phyloP scores from a whole-genome alignment of 1,140 invertebrate species.

The Drosophila albomicans region DNA sequence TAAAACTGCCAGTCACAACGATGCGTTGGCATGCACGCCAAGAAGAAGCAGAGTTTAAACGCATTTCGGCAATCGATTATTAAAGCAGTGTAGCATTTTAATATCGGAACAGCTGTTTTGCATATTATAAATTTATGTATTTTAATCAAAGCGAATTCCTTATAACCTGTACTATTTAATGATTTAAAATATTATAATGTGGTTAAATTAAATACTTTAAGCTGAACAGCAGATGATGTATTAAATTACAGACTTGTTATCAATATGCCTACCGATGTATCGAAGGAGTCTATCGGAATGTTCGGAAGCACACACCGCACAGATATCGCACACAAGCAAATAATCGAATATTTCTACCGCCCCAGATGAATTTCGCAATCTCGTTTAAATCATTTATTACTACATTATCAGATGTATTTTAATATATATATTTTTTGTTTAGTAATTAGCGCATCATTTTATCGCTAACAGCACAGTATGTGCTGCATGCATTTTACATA shows the following conservation, averaged over 20 bases:
- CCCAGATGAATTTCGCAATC: neutral
- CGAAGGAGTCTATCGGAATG: neutral
- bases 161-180: no score
- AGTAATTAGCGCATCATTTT: constrained; percentile 46
- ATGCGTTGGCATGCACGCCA: constrained; percentile 32
- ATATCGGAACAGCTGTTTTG: constrained; percentile 40
- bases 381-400: constrained; percentile 13
- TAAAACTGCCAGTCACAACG: constrained; percentile 54
- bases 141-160: no score
- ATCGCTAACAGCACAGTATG: neutral
- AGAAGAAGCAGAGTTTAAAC: constrained; percentile 31
- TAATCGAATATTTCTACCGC: neutral
- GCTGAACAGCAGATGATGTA: no score
- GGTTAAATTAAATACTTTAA: no score
- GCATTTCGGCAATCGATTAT: constrained; percentile 31
- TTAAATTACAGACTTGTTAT: neutral
- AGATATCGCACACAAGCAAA: neutral
- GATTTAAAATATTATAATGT: no score
- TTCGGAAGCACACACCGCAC: no score
- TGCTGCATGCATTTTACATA: neutral
- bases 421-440: constrained; percentile 31
- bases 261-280: neutral
- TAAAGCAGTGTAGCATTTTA: constrained; percentile 27
- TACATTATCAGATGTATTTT: constrained; percentile 12
- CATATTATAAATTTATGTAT: no score